Percentiles rank a stretch among this genome's conserved stretches.
These are phyloP conservation scores for Paratilapia polleni DNA, from an alignment of 2,113 vertebrate genomes.

Conservation along the genomic window DNA sequence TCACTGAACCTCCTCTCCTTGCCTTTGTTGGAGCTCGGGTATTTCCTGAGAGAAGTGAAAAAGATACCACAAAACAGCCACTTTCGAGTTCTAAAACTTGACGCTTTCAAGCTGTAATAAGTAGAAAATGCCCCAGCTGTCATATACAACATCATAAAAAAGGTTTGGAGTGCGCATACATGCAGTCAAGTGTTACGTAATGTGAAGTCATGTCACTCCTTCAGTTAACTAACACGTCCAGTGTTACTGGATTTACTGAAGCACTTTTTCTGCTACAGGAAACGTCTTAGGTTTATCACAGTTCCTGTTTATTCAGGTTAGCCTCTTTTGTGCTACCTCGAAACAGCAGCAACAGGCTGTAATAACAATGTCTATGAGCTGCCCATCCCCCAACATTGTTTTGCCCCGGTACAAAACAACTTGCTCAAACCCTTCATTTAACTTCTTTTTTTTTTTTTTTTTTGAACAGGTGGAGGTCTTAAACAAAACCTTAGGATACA, in stretches of 20 bases:
- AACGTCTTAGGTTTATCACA: not conserved
- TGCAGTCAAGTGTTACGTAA: conserved; percentile 22
- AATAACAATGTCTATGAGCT: conserved; percentile 3
- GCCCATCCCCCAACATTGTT: conserved; percentile 40
- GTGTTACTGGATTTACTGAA: not conserved
- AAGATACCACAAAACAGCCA: not conserved
- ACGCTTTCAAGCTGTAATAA: rapidly evolving
- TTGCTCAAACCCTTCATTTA: not conserved
- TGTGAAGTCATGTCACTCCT: too few relatives aligned
- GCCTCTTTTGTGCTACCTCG: not conserved
- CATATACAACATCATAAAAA: too few relatives aligned
- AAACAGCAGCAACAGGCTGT: conserved; percentile 61
- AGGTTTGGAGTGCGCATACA: rapidly evolving
- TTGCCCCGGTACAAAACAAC: not conserved
- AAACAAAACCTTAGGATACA: not conserved
- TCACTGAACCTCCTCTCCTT: conserved; percentile 2
- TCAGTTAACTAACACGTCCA: not conserved
- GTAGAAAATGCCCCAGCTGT: rapidly evolving
- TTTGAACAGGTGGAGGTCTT: not conserved
- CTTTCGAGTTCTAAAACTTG: not conserved
- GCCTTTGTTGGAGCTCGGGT: conserved; percentile 63
- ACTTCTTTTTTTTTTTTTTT: not conserved
- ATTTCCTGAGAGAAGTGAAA: conserved; percentile 64
- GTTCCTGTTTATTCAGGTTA: not conserved
- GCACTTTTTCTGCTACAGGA: not conserved